A percentile compares a stretch with the other conserved stretches of the same genome.
Conservation (phyloP, 2,888 invertebrate genomes). For the Brenthis hecate region DNA sequence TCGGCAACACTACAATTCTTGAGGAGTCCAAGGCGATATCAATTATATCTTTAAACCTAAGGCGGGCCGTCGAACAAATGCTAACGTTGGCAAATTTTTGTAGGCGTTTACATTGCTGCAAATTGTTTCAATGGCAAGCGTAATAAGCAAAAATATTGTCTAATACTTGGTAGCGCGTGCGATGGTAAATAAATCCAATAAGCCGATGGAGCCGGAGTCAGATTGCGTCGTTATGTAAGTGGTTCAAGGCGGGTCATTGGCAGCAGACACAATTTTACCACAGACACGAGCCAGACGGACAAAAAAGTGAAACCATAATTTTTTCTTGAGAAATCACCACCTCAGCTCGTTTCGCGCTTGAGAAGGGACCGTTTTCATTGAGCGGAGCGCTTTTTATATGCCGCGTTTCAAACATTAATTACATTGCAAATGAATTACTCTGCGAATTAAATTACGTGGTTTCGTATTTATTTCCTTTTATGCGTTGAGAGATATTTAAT, state of each 20-base stretch:
- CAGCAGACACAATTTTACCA: constrained; percentile 62
- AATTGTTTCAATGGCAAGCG: constrained; percentile 16
- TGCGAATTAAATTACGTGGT: constrained; percentile 5
- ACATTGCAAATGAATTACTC: constrained; percentile 14
- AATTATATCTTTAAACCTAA: not conserved
- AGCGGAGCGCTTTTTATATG: constrained; percentile 16
- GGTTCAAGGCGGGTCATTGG: constrained; percentile 79
- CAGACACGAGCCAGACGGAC: constrained; percentile 76
- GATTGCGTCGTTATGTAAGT: constrained; percentile 63
- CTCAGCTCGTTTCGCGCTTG: constrained; percentile 41
- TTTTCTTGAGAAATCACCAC: constrained; percentile 54
- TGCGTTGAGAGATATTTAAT: constrained; percentile 1
- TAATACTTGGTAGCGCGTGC: constrained; percentile 21
- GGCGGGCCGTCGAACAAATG: not conserved
- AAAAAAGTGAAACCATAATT: constrained; percentile 79
- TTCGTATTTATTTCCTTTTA: not conserved
- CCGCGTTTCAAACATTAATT: constrained; percentile 12
- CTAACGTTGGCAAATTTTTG: not conserved
- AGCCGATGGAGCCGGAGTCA: constrained; percentile 46
- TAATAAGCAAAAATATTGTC: constrained; percentile 23
- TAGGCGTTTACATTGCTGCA: constrained; percentile 1
- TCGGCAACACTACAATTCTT: not conserved
- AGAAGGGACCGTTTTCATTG: constrained; percentile 37
- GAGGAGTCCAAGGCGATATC: not conserved
- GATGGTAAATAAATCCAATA: constrained; percentile 45